These are phyloP conservation scores for Anser cygnoides DNA, from an alignment of 2,113 vertebrate species.

Conservation along the genomic window DNA sequence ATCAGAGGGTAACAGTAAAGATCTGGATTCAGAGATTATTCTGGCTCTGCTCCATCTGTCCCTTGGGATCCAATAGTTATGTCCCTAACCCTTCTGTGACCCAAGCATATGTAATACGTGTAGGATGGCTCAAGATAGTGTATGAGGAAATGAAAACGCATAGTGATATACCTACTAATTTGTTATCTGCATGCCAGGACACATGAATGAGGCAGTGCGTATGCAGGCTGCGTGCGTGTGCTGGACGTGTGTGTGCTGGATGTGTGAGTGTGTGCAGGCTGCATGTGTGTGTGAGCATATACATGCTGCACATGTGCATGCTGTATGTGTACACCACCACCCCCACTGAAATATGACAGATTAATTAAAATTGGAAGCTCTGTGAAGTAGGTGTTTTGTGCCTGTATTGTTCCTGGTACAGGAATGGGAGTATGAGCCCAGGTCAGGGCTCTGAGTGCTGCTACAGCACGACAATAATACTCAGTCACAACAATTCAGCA, in stretches of 20 bases:
- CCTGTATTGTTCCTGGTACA: neutral
- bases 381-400: neutral
- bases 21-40: neutral
- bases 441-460: neutral
- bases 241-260: neutral
- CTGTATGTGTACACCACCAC: neutral
- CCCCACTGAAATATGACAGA: accelerated
- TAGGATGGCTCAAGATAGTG: accelerated
- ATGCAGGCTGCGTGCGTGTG: neutral
- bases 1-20: conserved; percentile 5
- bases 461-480: neutral
- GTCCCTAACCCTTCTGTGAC: conserved; percentile 12
- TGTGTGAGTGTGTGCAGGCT: neutral
- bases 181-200: neutral
- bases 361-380: neutral
- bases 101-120: neutral
- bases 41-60: conserved; percentile 18
- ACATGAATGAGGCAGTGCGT: neutral
- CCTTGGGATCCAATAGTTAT: conserved; percentile 6
- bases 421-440: neutral
- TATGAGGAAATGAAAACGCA: neutral
- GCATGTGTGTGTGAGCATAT: neutral
- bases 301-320: neutral
- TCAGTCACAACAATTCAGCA: neutral
- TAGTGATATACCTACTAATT: neutral